Conservation (phyloP, 2,113 vertebrate genomes). For the Myotis lucifugus region DNA sequence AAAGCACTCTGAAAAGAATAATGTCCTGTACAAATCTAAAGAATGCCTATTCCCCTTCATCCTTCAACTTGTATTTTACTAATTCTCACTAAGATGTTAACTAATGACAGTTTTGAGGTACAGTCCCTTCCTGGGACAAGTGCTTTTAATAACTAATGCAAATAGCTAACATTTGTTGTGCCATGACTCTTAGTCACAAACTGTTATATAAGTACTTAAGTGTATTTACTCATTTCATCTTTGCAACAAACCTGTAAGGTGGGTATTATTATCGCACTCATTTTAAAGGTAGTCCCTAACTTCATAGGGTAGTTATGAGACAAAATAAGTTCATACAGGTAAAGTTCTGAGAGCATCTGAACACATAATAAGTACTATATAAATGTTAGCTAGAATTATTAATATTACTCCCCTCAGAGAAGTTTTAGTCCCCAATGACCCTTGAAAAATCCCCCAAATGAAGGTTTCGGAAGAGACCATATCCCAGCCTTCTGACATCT, state of each 20-base stretch:
- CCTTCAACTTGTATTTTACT: not conserved
- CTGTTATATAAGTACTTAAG: not conserved
- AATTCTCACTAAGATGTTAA: constrained; percentile 18
- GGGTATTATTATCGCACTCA: not conserved
- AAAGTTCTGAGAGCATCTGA: not conserved
- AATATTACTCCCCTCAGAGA: not conserved
- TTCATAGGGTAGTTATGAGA: not conserved
- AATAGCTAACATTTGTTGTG: constrained; percentile 6
- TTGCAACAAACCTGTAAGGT: not conserved
- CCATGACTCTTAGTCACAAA: not conserved
- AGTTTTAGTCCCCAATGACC: not conserved
- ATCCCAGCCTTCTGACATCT: not conserved
- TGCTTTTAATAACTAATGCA: constrained; percentile 20
- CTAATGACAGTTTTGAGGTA: not conserved
- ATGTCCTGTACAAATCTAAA: not conserved
- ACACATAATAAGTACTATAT: not conserved
- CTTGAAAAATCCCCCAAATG: not conserved
- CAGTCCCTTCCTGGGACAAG: not conserved
- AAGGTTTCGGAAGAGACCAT: not conserved
- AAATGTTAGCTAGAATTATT: constrained; percentile 47
- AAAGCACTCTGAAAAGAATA: constrained; percentile 17
- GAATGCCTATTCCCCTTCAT: not conserved
- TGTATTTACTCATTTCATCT: constrained; percentile 23
- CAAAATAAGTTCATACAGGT: constrained; percentile 4
- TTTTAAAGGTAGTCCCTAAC: not conserved